Evolutionary conservation across 2,797 vertebrate genomes (phyloP).

Genomic region (Cirrhinus molitorella): DNA sequence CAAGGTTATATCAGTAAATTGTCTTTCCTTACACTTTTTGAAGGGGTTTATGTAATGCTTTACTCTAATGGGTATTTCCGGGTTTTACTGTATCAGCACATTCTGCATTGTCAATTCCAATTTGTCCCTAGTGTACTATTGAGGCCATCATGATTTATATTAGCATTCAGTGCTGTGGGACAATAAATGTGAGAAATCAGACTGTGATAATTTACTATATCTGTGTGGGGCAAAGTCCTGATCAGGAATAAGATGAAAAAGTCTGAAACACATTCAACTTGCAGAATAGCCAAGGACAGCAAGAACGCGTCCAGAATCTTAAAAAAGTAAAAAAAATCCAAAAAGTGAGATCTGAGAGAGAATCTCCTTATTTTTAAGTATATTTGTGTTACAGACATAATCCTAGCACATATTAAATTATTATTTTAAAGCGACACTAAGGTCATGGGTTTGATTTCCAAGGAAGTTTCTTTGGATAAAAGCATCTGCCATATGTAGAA

Average conservation of each 20-base stretch:
- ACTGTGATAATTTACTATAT: slow-evolving; percentile 31
- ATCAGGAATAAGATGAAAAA: slow-evolving; percentile 20
- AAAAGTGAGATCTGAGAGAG: not conserved
- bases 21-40: slow-evolving; percentile 23
- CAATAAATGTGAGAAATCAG: slow-evolving; percentile 41
- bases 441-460: no score
- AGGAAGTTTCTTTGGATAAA: not conserved
- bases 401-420: not conserved
- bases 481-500: not conserved
- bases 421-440: not conserved
- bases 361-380: not conserved
- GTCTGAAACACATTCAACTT: not conserved
- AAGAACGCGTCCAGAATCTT: not conserved
- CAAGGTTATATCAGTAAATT: slow-evolving; percentile 13
- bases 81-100: slow-evolving; percentile 36
- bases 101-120: slow-evolving; percentile 31
- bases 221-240: slow-evolving; percentile 19
- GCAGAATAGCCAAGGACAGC: not conserved
- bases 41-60: slow-evolving; percentile 6
- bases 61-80: slow-evolving; percentile 31
- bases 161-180: slow-evolving; percentile 23
- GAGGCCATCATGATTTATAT: slow-evolving; percentile 50
- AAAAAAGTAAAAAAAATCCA: not conserved
- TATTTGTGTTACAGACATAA: not conserved
- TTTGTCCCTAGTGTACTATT: slow-evolving; percentile 24